Base-by-base conservation (phyloP, 2,888 invertebrate genomes). In the Drosophila emarginata region DNA sequence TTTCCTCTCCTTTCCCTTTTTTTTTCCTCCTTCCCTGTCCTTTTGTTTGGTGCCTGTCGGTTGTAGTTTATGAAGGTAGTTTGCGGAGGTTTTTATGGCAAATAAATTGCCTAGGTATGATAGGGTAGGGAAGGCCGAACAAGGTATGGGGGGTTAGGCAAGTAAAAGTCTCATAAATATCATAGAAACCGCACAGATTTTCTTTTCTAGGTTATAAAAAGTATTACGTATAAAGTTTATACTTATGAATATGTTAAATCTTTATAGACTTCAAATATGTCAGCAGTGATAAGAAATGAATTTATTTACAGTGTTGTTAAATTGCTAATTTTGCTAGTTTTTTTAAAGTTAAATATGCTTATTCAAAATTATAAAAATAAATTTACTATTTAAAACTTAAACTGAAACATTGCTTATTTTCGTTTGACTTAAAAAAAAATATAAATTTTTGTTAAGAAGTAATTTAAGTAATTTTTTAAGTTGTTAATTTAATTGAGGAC, bases 61-160 rank as follows among this genome's bases (percentile, higher is more conserved):
- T 66, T 14, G 32, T 52, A 61, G 64, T 72, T 72, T 59, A 72
- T 71, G 73, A 45, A 60, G 73, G 66, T 71, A 71, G 71, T 71
- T 71, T 65, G 66, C 73, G 66, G 65, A 65, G 60, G 71, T 72
- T 72, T 72, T 72, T 71, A 71, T 72, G 73, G 66, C 71, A 72
- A 61, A 72, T 65, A 71, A 72, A 71, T 72, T 61, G 73, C 60
- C 59, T 57, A 65, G 66, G 73, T 72, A 71, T 56, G 11, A n/a
- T n/a, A 4, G 2, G 37, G 3, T 4, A 5, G 26, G 26, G 26
- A 11, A 9, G 21, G 21, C 12, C 1, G 1, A 4, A 7, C 9
- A 6, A 28, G 9, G 37, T 3, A 59, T 23, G 21, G 23, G 7
- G 37, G n/a, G n/a, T n/a, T 50, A 58, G 72, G 36, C 50, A n/a